Evolutionary conservation across 2,888 invertebrate genomes (phyloP), one percentile per base, ranked within the genome.

Genomic region (Trisateles emortualis): DNA sequence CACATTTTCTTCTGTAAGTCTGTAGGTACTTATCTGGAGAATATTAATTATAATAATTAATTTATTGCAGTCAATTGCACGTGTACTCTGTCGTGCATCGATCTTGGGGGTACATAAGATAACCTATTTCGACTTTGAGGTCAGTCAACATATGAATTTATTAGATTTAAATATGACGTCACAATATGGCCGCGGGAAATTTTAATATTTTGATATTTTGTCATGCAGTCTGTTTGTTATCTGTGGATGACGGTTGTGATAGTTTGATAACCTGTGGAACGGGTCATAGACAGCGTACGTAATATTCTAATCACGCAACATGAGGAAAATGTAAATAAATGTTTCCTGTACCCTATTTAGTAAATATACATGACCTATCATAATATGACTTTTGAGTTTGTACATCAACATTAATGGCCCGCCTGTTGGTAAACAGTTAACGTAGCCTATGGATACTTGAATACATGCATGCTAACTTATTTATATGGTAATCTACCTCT

Each of bases 61-160:
- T 32, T n/a, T 36, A 24, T 48, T 50, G 36, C 50, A 36, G 47
- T 39, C 53, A 67, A 64, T 67, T 64, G 52, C 52, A 26, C 16
- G n/a, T 39, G 52, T 44, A 26, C 42, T 47, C 40, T 52, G 50
- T 40, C 44, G 59, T 36, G 48, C 60, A 70, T 50, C 64, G 55
- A 55, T 60, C 68, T 47, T 62, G 68, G 72, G 71, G 63, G 57
- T 68, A 56, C 17, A 32, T 17, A 1, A n/a, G 72, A 70, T 70
- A 70, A 68, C 70, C 69, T 57, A 47, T 44, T 50, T 51, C 24
- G 57, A 49, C 54, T 62, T 44, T 45, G 44, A 53, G 73, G 68
- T 73, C 76, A 65, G 73, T 67, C 72, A 68, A 64, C 59, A 64
- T 60, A n/a, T n/a, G n/a, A n/a, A n/a, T n/a, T n/a, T 69, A 68